Evolutionary conservation across 2,888 invertebrate genomes (phyloP).

Genomic region (Caenorhabditis sulstoni): DNA sequence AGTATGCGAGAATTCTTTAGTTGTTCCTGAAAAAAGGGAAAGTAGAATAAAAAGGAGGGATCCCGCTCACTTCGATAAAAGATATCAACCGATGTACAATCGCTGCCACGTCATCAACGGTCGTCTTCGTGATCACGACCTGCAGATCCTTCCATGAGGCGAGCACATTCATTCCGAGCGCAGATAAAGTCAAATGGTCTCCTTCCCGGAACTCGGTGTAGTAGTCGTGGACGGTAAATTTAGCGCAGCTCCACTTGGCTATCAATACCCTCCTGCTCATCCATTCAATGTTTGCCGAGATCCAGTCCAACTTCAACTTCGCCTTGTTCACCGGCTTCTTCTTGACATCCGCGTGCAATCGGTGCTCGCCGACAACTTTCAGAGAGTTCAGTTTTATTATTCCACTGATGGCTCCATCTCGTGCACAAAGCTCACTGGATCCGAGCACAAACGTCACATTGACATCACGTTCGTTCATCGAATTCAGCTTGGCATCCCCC

Average conservation of each 20-base stretch:
- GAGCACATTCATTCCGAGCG: conserved; percentile 62
- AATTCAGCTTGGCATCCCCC: conserved; percentile 70
- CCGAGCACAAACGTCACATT: conserved; percentile 68
- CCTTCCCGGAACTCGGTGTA: conserved; percentile 39
- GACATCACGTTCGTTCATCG: conserved; percentile 69
- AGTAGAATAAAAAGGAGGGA: background rate
- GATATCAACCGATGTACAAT: conserved; percentile 97
- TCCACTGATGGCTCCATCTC: conserved; percentile 97
- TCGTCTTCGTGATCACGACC: conserved; percentile 95
- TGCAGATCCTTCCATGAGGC: conserved; percentile 94
- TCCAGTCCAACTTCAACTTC: conserved; percentile 63
- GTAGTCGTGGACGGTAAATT: conserved; percentile 38
- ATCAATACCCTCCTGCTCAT: conserved; percentile 97
- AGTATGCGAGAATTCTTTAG: conserved; percentile 70
- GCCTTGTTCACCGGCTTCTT: conserved; percentile 70
- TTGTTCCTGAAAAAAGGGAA: conserved; percentile 75
- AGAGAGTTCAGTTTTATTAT: conserved; percentile 85
- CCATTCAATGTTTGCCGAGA: conserved; percentile 90
- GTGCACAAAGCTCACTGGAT: conserved; percentile 93
- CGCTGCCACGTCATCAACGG: conserved; percentile 95
- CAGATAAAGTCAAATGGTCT: conserved; percentile 31
- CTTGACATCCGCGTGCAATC: conserved; percentile 56
- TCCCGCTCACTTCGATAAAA: conserved; percentile 88
- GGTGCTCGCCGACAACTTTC: conserved; percentile 48
- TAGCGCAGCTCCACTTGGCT: conserved; percentile 82